Evolutionary conservation across 2,888 invertebrate species (phyloP), one percentile per base, ranked within the genome.

Genomic region (Melanargia galathea): DNA sequence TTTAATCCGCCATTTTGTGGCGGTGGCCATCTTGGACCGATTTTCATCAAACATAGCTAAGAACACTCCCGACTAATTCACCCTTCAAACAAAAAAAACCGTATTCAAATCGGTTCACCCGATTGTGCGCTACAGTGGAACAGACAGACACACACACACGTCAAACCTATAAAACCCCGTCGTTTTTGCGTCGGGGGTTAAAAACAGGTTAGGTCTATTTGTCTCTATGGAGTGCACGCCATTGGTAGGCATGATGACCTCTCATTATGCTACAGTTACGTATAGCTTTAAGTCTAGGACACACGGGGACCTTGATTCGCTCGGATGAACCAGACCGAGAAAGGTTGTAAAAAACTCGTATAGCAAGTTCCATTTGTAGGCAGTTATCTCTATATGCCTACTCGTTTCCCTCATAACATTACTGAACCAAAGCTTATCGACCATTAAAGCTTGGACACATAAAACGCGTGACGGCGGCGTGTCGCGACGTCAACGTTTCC

Each of bases 301-400:
- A 54, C 54, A 16, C 24, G 38, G 56, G 55, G 66, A 66, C 66
- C 67, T 64, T 65, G 63, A 65, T 64, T 62, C 59, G 60, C 58
- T 63, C 64, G 64, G 66, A 70, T 68, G 65, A 59, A 64, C 60
- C 61, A 65, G 57, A 60, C 62, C 65, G 59, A 63, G 63, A 69
- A 69, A 66, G 62, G 59, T 63, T 46, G 63, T 60, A 62, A 62
- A 66, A 67, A 69, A 75, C 75, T 74, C 70, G 66, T 73, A 67
- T 68, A 79, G 76, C 80, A 76, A 75, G 74, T 76, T 73, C 69
- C 63, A 51, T 58, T 45, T 61, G 54, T 24, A 30, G 43, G 51
- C 46, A 49, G 58, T 55, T 56, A 60, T 54, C 54, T 52, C 38
- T 64, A 30, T 48, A 62, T 40, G 52, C 33, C 45, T 45, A 62